These are phyloP conservation scores for Cotesia glomerata DNA, from an alignment of 1,140 invertebrate species.

Conservation along the genomic window DNA sequence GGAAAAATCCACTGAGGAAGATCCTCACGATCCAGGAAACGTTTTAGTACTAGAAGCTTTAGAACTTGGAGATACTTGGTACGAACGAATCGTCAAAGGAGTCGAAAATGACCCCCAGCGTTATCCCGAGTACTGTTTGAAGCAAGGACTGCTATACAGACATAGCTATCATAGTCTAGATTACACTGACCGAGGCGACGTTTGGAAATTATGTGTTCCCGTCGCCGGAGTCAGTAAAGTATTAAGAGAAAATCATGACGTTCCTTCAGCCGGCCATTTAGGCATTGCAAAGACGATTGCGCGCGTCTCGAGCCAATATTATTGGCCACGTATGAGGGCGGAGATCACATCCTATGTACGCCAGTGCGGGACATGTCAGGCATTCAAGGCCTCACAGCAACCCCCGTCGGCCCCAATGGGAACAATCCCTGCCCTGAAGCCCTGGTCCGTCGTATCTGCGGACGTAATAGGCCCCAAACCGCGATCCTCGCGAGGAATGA, in stretches of 20 bases:
- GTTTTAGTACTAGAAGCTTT: slow-evolving; percentile 28
- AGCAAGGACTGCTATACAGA: not conserved
- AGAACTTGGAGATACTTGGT: slow-evolving; percentile 39
- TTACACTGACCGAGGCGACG: slow-evolving; percentile 3
- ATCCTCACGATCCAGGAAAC: slow-evolving; percentile 15
- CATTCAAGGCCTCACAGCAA: not conserved
- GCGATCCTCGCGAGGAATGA: not conserved
- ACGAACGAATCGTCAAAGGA: too few relatives aligned
- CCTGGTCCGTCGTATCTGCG: not conserved
- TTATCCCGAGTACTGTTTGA: too few relatives aligned
- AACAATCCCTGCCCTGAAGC: not conserved
- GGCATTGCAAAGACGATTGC: slow-evolving; percentile 34
- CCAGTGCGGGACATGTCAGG: slow-evolving; percentile 18
- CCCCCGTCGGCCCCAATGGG: slow-evolving; percentile 1
- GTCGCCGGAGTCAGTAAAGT: not conserved
- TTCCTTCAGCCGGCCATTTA: slow-evolving; percentile 31
- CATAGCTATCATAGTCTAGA: slow-evolving; percentile 19
- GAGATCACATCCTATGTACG: slow-evolving; percentile 29
- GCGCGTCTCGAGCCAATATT: slow-evolving; percentile 30
- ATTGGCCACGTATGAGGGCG: slow-evolving; percentile 31
- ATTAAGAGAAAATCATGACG: slow-evolving; percentile 27
- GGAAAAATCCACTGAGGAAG: not conserved
- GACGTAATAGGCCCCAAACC: not conserved
- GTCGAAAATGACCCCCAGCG: too few relatives aligned
- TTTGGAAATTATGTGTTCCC: slow-evolving; percentile 31